A percentile compares a stretch with the other conserved stretches of the same genome.
phyloP scores from a whole-genome alignment of 35 echinoderm and acorn worm species.

The Acanthaster planci region DNA sequence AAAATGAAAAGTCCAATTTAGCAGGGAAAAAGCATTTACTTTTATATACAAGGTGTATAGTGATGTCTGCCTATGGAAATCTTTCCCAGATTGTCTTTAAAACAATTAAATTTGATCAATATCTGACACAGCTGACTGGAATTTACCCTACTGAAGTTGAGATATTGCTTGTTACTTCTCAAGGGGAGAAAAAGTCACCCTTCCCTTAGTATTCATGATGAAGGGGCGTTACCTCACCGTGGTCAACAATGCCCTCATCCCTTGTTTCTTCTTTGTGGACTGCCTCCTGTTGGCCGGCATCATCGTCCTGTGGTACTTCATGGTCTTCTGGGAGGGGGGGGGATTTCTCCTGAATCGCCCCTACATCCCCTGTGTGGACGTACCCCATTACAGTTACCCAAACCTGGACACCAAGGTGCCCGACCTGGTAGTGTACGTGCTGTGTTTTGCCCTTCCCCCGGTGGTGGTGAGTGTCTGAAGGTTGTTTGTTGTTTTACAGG shows the following conservation, averaged over 20 bases:
- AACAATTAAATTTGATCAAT: too few species aligned
- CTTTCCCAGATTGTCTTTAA: too few species aligned
- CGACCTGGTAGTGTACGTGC: slow-evolving; percentile 49
- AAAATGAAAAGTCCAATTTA: too few species aligned
- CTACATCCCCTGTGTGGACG: slow-evolving; percentile 36
- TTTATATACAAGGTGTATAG: too few species aligned
- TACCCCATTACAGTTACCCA: slow-evolving; percentile 46
- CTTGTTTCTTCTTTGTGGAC: slow-evolving; percentile 55
- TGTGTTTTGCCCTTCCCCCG: slow-evolving; percentile 50
- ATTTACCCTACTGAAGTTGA: too few species aligned
- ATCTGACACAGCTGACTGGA: too few species aligned
- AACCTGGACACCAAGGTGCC: slow-evolving; percentile 16
- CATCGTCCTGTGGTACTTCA: slow-evolving; percentile 57
- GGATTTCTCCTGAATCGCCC: slow-evolving; percentile 19
- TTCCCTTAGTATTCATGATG: slow-evolving; percentile 22
- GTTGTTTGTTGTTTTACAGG: too few species aligned
- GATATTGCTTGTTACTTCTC: too few species aligned
- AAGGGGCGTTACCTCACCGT: slow-evolving; percentile 25
- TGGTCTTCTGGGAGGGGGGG: slow-evolving; percentile 30
- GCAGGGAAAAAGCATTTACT: too few species aligned
- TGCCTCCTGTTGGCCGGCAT: slow-evolving; percentile 37
- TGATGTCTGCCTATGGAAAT: too few species aligned
- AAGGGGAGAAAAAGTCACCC: neutral
- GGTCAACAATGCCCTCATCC: slow-evolving; percentile 50
- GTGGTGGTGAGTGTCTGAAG: slow-evolving; percentile 45